Base-by-base conservation (phyloP, 92 coral and sea anemone species). In the Montipora capitata region DNA sequence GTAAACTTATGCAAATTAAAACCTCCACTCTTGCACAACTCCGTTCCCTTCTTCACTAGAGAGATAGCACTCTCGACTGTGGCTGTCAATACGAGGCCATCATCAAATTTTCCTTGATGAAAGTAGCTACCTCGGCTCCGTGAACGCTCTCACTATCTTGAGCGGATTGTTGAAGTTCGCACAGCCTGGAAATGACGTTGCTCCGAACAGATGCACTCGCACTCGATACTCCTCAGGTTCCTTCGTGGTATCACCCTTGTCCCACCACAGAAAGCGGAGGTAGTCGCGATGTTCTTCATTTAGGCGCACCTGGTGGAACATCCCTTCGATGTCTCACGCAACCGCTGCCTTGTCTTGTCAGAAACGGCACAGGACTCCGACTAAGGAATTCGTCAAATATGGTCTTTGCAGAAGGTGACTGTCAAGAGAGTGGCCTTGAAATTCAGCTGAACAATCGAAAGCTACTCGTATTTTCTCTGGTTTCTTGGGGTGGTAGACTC, bases 401-500 rank as follows among this genome's bases (percentile, higher is more conserved):
- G 85, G 91, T 9, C 85, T 80, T 70, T 76, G 91, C 15, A 86
- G 68, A 5, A 86, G 90, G 11, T 86, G 77, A 2, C 45, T 78
- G 38, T 86, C 77, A 13, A 87, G 80, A 27, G 79, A 78, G 70
- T 78, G 85, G 3, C 91, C 91, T 20, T 66, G 57, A 66, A 41
- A 78, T 48, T 76, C 76, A 3, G 84, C 90, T 7, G 77, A 76
- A 38, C 84, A 76, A 64, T 85, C 83, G 15, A 86, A 86, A 3
- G 74, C 88, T 11, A 84, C 88, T 43, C 81, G 68, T 39, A 84
- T 43, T 66, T 84, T 84, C 15, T 63, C 88, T 6, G 71, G 88
- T n/a, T 72, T 83, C 72, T 83, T 83, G 38, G 88, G 64, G 27
- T 83, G 88, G 66, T 81, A 87, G 10, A 91, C 91, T 8, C 94